Evolutionary conservation across 2,888 invertebrate genomes (phyloP).

Genomic region (Agelastica alni): DNA sequence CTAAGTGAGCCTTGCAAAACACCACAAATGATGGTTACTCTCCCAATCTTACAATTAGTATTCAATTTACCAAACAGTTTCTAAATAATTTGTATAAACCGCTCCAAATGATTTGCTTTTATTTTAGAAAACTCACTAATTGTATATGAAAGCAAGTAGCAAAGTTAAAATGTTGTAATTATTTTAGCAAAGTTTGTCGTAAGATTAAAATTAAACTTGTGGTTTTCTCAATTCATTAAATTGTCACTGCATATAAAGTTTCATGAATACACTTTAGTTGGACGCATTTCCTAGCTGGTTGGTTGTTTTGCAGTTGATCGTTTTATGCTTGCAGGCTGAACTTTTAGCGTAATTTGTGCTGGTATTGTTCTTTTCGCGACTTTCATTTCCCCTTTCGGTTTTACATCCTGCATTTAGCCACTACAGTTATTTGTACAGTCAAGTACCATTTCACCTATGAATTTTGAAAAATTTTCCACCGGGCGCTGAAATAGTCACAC

Average conservation of each 20-base stretch:
- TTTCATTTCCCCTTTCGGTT: neutral
- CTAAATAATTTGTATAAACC: no score
- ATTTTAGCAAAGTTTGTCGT: neutral
- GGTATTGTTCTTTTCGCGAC: slow-evolving; percentile 6
- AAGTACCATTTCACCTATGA: neutral
- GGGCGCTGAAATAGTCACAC: no score
- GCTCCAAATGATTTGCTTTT: no score
- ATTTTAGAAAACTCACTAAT: no score
- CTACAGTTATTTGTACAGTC: neutral
- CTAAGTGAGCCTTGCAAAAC: no score
- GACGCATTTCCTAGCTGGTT: neutral
- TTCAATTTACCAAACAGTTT: no score
- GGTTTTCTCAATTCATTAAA: slow-evolving; percentile 6
- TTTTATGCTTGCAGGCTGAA: neutral
- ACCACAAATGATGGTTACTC: no score
- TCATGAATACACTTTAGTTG: neutral
- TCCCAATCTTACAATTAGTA: no score
- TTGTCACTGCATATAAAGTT: slow-evolving; percentile 4
- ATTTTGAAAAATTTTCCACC: no score
- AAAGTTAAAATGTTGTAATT: neutral
- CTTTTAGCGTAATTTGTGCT: slow-evolving; percentile 7
- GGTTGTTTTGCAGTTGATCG: slow-evolving; percentile 2
- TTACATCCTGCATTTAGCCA: neutral
- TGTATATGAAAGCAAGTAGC: no score
- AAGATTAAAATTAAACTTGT: slow-evolving; percentile 7